Evolutionary conservation across 1,140 invertebrate species (phyloP), one percentile per base, ranked within the genome.

Genomic region (Octopus bimaculoides): DNA sequence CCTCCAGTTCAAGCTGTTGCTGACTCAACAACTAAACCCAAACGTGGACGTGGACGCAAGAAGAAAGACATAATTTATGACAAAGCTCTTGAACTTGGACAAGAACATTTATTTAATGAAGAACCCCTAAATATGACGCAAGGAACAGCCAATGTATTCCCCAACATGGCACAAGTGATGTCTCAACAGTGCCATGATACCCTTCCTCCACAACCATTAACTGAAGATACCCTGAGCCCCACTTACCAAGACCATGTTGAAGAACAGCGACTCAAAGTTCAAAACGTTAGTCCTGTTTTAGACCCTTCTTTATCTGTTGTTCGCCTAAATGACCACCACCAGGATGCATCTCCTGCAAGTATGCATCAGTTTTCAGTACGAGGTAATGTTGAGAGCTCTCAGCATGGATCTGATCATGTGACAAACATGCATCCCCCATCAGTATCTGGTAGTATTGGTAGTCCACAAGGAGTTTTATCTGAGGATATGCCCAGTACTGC

Each of bases 21-120:
- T 14, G 88, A 89, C 79, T 89, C 88, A 12, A 86, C 87, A n/a
- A 87, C 88, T 17, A 88, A 88, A 79, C 87, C 85, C 80, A 88
- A 89, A 77, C 83, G 26, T 81, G 84, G 76, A 14, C 55, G 79
- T 56, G 81, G 79, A 69, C 79, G 82, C 17, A 86, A 86, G 81
- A 87, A 86, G 79, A 86, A 86, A 55, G 84, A 83, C 20, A 80
- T 75, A 52, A 14, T 75, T 17, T 53, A 75, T 52, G 74, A 75
- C 8, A 75, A 75, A 53, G 74, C 74, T 75, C 26, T 75, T 52
- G 74, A 75, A 14, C 74, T 75, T 52, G 74, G 74, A 5, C 74
- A 75, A 53, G 74, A 75, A 52, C 52, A 52, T 52, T 52, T 75
- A 52, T 61, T 73, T 75, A 69, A 53, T 82, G 82, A 79, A 73